Conservation (phyloP, 2,113 vertebrate species). For the Artemisiospiza belli region DNA sequence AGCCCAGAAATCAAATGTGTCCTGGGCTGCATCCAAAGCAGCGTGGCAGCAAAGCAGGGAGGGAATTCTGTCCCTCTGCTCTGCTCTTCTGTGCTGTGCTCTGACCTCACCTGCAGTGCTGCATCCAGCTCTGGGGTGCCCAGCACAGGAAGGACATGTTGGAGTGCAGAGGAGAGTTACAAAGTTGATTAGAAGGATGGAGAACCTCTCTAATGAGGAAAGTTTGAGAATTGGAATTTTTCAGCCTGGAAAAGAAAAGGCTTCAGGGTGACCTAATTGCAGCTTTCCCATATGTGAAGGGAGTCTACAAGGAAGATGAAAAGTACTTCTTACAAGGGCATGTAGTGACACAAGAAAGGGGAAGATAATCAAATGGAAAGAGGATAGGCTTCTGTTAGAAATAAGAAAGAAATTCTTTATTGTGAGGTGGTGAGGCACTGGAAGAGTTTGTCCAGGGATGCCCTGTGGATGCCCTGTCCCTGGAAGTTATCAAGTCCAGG, state of each 20-base stretch:
- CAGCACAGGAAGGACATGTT: neutral
- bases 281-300: neutral
- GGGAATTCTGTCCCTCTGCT: neutral
- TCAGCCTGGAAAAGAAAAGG: neutral
- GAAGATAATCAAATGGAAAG: neutral
- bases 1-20: neutral
- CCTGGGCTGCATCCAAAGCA: neutral
- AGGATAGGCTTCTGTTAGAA: neutral
- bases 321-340: neutral
- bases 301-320: neutral
- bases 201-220: neutral
- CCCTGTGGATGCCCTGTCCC: neutral
- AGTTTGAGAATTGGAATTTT: neutral
- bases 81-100: neutral
- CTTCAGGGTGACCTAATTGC: neutral
- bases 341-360: neutral
- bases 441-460: neutral
- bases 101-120: fast-evolving
- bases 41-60: fast-evolving
- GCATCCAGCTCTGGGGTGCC: neutral
- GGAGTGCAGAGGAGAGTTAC: neutral
- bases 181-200: neutral
- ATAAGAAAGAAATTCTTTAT: neutral
- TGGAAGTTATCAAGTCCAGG: neutral
- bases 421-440: neutral